Evolutionary conservation across 2,113 vertebrate genomes (phyloP).

Genomic region (Thymallus thymallus): DNA sequence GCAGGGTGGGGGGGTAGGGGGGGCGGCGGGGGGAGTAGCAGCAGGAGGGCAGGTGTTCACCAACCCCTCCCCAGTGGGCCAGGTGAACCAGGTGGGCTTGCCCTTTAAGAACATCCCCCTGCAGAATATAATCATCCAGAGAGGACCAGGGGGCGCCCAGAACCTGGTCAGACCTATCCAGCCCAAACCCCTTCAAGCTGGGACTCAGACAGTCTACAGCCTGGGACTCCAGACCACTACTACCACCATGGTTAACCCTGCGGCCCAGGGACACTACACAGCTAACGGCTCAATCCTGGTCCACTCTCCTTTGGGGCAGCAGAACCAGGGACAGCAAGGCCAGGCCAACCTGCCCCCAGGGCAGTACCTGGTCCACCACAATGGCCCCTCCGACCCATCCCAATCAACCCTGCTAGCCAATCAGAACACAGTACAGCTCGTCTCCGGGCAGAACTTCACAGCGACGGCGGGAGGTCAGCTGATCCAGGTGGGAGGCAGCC

Average conservation of each 20-base stretch:
- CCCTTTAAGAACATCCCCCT: conserved; percentile 94
- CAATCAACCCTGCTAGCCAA: conserved; percentile 84
- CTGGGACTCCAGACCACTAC: conserved; percentile 77
- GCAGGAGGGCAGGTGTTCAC: conserved; percentile 75
- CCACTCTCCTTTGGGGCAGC: conserved; percentile 79
- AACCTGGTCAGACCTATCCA: conserved; percentile 86
- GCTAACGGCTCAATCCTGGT: conserved; percentile 71
- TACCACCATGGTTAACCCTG: conserved; percentile 67
- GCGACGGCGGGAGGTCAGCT: conserved; percentile 81
- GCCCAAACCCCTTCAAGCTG: conserved; percentile 89
- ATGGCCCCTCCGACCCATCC: conserved; percentile 78
- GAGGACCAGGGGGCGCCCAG: conserved; percentile 83
- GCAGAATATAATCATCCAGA: conserved; percentile 97
- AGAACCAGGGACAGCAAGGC: conserved; percentile 63
- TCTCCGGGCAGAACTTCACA: conserved; percentile 86
- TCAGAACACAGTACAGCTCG: conserved; percentile 88
- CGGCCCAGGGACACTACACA: conserved; percentile 66
- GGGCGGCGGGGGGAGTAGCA: conserved; percentile 43
- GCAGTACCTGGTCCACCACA: conserved; percentile 88
- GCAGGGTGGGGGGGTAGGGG: conserved; percentile 70
- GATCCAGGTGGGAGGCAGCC: conserved; percentile 75
- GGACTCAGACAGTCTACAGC: conserved; percentile 87
- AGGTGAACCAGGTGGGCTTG: conserved; percentile 82
- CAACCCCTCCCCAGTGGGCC: conserved; percentile 78
- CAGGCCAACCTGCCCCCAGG: conserved; percentile 78